These are phyloP conservation scores for Carassius gibelio DNA, from an alignment of 2,113 vertebrate species.

Conservation along the genomic window DNA sequence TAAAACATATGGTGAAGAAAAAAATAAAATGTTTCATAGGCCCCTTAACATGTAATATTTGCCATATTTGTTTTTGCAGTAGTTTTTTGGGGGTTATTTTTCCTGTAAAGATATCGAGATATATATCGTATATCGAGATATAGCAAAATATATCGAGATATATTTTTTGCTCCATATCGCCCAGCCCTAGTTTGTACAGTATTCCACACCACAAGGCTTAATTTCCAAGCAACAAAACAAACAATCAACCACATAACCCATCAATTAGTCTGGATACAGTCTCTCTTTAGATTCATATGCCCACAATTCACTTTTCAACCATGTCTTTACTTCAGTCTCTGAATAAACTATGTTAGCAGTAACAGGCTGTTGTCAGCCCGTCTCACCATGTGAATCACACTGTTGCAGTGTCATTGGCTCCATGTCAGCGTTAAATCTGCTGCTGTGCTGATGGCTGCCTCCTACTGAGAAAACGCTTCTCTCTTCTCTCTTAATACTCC, in stretches of 20 bases:
- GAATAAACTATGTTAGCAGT: background rate
- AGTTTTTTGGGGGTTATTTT: too few species aligned
- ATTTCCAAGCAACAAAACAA: slow-evolving; percentile 49
- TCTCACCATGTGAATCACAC: background rate
- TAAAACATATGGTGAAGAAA: too few species aligned
- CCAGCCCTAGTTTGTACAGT: slow-evolving; percentile 10
- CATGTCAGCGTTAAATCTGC: background rate
- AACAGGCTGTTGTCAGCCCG: background rate
- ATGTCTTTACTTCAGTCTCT: slow-evolving; percentile 11
- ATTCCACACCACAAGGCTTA: slow-evolving; percentile 32
- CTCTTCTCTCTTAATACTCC: background rate
- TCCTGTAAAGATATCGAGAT: too few species aligned
- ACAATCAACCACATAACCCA: background rate
- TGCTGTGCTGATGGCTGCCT: background rate
- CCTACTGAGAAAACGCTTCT: background rate
- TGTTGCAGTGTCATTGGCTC: background rate
- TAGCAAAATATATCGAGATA: too few species aligned
- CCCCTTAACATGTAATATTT: too few species aligned
- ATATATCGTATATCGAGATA: too few species aligned
- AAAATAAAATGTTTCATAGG: too few species aligned
- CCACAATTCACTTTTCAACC: slow-evolving; percentile 5
- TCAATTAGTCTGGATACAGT: background rate
- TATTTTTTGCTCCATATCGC: too few species aligned
- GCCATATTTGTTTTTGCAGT: too few species aligned
- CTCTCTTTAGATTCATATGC: background rate